phyloP scores from a whole-genome alignment of 2,797 vertebrate genomes.

The Pipistrellus kuhlii region DNA sequence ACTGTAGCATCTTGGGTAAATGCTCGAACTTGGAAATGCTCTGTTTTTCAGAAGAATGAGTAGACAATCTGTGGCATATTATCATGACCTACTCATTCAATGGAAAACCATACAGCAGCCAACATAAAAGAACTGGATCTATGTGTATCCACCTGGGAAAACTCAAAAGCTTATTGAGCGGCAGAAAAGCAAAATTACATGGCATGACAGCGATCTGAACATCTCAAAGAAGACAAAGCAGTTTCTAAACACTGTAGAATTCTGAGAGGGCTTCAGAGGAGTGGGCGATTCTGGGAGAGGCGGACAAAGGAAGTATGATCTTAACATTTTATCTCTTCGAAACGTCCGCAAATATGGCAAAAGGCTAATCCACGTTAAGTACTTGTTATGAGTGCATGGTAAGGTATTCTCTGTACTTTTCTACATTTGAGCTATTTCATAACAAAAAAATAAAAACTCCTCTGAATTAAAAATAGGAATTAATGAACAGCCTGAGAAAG shows the following conservation, averaged over 20 bases:
- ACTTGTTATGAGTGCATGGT: not conserved
- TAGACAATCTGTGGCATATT: fast-evolving
- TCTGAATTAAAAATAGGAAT: not conserved
- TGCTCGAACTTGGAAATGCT: not conserved
- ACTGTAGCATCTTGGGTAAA: fast-evolving
- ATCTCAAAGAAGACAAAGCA: not conserved
- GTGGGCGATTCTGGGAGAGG: fast-evolving
- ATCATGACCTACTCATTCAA: fast-evolving
- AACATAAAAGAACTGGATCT: not conserved
- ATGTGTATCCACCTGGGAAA: fast-evolving
- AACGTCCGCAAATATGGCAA: not conserved
- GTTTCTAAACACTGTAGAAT: not conserved
- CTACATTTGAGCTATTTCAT: not conserved
- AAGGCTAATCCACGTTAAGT: not conserved
- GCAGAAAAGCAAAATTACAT: not conserved
- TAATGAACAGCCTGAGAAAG: not conserved
- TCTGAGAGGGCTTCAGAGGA: not conserved
- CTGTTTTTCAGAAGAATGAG: not conserved
- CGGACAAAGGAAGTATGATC: not conserved
- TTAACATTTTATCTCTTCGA: not conserved
- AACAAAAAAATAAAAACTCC: not conserved
- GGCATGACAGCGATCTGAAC: fast-evolving
- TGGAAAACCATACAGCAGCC: not conserved
- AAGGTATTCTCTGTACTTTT: not conserved
- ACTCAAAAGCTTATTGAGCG: fast-evolving